Evolutionary conservation across 30 jellyfish, hydroid and myxozoan genomes (phyloP), one percentile per base, ranked within the genome.

Genomic region (Sanderia malayensis): DNA sequence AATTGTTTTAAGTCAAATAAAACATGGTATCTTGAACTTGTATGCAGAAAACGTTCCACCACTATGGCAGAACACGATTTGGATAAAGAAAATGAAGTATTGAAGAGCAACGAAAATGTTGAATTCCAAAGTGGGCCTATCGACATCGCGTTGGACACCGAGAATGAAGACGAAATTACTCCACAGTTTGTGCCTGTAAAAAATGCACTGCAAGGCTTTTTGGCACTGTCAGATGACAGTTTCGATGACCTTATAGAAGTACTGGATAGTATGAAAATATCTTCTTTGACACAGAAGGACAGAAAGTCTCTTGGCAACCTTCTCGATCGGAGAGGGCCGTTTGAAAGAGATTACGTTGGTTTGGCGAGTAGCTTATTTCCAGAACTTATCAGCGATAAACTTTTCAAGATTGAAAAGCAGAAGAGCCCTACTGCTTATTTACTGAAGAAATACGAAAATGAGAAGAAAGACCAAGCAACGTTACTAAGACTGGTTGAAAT

Each of bases 291-390:
- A 19, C 60, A 65, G 10, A 66, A 34, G 19, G 29, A 55, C 8
- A 59, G 78, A 1, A 49, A 33, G 4, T 13, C 21, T 34, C 75
- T 78, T 13, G 89, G 89, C 21, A 11, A 23, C 4, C 59, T 28
- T 0, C 55, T 78, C 2, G 89, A 78, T 31, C 18, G 72, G 29
- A 63, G 28, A 61, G 63, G 76, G 26, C 76, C 89, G 1, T 17
- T 73, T 25, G 84, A 67, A 31, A 61, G 72, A 2, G 68, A 78
- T 60, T 78, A 20, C 75, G 41, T 46, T 22, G 89, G 58, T 23
- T 75, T 78, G 2, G 89, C 89, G 13, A 25, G 74, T 9, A 30
- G 75, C 26, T 53, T 78, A 47, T 78, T 78, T 19, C 89, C 89
- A 0, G 76, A 55, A 1, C 23, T 26, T 52, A 25, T 29, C 55